Base-by-base conservation (phyloP, 2,797 vertebrate species). In the Gymnoscopelus microlampas region DNA sequence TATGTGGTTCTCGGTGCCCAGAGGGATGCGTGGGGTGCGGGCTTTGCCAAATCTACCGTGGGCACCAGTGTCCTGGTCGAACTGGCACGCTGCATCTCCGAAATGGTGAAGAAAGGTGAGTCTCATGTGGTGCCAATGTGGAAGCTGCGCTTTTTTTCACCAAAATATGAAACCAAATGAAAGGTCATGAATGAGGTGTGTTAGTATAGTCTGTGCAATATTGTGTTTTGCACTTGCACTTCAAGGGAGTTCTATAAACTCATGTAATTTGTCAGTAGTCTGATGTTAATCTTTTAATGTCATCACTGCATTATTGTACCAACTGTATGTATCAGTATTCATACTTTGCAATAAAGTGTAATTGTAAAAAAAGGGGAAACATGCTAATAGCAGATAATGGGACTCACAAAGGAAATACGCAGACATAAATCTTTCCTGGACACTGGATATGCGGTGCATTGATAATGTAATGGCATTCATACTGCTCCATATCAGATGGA, bases 1-100 rank as follows among this genome's bases (percentile, higher is more conserved):
- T 99, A 97, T 3, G 73, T 98, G 81, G 92, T 99, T n/a, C 86
- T 98, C 0, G 98, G 98, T 8, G 97, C 97, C 29, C 96, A 97
- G 87, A 94, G 98, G 63, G 97, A 99, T 29, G 92, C 97, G 0
- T 97, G 95, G 96, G 96, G 95, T 10, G 85, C 92, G 15, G 98
- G 97, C 67, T 95, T 87, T 1, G 95, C 94, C 3, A 90, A 91
- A 49, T 93, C 97, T 6, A 96, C 94, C 0, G 93, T 97, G 9
- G 97, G 97, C 73, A 97, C 97, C 66, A 90, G 93, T 54, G 78
- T 98, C 7, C 91, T 99, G 1, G 63, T 97, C 13, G 94, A 96
- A 62, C 91, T 99, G 83, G 96, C 95, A 6, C 85, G 19, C 19
- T 80, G 87, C 48, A 90, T 98, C 54, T 94, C 95, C 0, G 87